phyloP scores from a whole-genome alignment of 2,113 vertebrate genomes.

The Ictalurus furcatus region DNA sequence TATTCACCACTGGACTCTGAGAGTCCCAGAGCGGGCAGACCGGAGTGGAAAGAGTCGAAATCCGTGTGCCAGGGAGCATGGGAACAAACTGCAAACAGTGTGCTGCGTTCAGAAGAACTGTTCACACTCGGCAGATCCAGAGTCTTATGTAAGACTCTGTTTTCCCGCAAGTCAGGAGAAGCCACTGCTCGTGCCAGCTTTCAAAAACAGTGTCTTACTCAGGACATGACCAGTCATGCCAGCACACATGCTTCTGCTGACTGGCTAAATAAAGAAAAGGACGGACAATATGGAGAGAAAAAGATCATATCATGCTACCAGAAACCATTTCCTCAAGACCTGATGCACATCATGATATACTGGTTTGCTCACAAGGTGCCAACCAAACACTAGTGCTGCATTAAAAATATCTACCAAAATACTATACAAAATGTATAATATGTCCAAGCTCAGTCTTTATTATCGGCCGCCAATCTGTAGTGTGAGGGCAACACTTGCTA shows the following conservation, averaged over 20 bases:
- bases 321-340: background rate
- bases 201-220: background rate
- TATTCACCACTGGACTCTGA: slow-evolving; percentile 45
- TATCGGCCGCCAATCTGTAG: background rate
- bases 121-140: slow-evolving; percentile 28
- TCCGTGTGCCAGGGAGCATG: slow-evolving; percentile 26
- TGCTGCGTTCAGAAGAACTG: background rate
- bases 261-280: background rate
- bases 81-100: slow-evolving; percentile 11
- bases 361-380: background rate
- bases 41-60: background rate
- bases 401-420: background rate
- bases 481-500: background rate
- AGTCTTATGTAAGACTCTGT: slow-evolving; percentile 32
- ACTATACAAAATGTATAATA: background rate
- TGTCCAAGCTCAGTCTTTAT: background rate
- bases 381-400: background rate
- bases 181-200: background rate
- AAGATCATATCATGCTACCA: no score
- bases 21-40: slow-evolving; percentile 31
- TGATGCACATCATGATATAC: background rate
- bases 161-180: slow-evolving; percentile 18
- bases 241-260: background rate
- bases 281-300: background rate
- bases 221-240: slow-evolving; percentile 8